These are phyloP conservation scores for Drosophila murphyi DNA, from an alignment of 1,140 invertebrate species.

Conservation along the genomic window DNA sequence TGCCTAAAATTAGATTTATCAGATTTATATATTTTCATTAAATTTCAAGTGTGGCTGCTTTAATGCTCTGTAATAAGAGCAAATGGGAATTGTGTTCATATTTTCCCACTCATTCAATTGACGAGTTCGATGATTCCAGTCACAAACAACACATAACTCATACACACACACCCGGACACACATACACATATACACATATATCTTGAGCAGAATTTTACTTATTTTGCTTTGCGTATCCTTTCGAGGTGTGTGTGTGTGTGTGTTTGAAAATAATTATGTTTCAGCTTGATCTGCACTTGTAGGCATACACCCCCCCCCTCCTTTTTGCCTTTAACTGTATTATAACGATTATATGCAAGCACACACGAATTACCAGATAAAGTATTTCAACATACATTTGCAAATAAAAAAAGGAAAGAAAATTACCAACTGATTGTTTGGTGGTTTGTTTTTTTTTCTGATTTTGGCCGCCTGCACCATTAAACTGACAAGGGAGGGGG, in stretches of 20 bases:
- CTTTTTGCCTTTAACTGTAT: constrained; percentile 58
- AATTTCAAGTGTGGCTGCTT: no score
- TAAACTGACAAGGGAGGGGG: constrained; percentile 39
- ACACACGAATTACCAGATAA: constrained; percentile 77
- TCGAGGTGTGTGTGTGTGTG: constrained; percentile 63
- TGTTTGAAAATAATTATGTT: constrained; percentile 81
- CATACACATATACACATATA: constrained; percentile 7
- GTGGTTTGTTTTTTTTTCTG: constrained; percentile 47
- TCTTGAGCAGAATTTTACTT: constrained; percentile 21
- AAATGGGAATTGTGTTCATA: no score
- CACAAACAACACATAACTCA: background rate
- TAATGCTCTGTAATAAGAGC: no score
- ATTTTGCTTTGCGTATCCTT: constrained; percentile 59
- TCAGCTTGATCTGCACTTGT: constrained; percentile 34
- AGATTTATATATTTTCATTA: no score
- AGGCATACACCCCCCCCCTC: background rate
- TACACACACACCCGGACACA: background rate
- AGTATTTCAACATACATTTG: constrained; percentile 77
- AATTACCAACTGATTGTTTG: constrained; percentile 78
- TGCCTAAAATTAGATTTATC: no score
- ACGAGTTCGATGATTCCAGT: background rate
- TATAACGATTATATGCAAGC: constrained; percentile 77
- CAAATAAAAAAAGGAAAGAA: constrained; percentile 45
- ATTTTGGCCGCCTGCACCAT: constrained; percentile 42
- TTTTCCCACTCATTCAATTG: background rate